phyloP scores from a whole-genome alignment of 2,797 vertebrate species.

The Rhinophrynus dorsalis region DNA sequence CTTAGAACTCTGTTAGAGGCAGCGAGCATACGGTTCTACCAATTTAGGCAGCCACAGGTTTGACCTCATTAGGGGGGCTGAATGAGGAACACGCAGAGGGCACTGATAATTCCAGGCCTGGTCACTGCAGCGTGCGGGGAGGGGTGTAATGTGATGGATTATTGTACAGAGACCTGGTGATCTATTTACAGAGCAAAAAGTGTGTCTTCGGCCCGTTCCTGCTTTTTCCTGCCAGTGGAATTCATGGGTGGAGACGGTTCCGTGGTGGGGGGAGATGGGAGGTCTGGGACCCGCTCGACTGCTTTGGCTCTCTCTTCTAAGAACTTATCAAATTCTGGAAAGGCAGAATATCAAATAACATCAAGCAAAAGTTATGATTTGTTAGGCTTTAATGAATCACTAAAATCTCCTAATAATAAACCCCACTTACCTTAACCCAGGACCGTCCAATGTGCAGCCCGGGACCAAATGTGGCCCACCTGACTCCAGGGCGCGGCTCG shows the following conservation, averaged over 20 bases:
- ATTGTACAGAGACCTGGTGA: conserved; percentile 23
- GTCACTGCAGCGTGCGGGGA: background rate
- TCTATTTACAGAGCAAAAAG: conserved; percentile 82
- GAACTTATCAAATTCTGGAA: conserved; percentile 95
- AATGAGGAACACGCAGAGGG: conserved; percentile 1
- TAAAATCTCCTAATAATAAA: too few relatives aligned
- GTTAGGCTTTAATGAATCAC: too few relatives aligned
- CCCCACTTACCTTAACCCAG: too few relatives aligned
- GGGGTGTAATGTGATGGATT: conserved; percentile 30
- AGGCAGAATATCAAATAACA: conserved; percentile 11
- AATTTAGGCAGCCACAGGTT: too few relatives aligned
- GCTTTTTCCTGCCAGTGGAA: conserved; percentile 78
- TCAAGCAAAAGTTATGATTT: too few relatives aligned
- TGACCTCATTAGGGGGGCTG: too few relatives aligned
- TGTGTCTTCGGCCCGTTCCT: conserved; percentile 80
- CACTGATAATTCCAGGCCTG: background rate
- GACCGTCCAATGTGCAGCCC: too few relatives aligned
- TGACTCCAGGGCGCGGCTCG: too few relatives aligned
- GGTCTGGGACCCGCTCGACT: conserved; percentile 82
- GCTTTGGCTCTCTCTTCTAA: conserved; percentile 97
- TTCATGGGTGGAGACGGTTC: conserved; percentile 70
- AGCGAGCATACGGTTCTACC: too few relatives aligned
- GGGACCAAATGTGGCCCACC: too few relatives aligned
- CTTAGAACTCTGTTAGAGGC: too few relatives aligned
- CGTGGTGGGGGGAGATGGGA: conserved; percentile 81